Evolutionary conservation across 2,113 vertebrate genomes (phyloP).

Genomic region (Tetrax tetrax): DNA sequence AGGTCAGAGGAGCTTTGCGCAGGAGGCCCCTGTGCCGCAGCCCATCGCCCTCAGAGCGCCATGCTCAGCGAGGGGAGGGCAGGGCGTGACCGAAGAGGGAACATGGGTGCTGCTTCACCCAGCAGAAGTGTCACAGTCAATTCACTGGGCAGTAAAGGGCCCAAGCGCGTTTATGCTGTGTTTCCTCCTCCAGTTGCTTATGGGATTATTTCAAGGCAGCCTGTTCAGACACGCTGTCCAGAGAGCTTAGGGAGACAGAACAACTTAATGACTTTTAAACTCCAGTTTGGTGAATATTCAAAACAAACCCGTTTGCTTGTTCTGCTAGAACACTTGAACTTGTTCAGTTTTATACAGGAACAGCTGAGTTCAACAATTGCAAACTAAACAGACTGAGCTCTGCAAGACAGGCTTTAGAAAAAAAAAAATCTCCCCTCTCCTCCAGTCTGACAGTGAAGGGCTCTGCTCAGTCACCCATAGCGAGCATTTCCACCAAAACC

Average conservation of each 20-base stretch:
- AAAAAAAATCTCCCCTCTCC: background rate
- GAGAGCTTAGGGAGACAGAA: background rate
- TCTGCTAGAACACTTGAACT: background rate
- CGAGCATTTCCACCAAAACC: fast-evolving
- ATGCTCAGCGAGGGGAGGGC: too few relatives aligned
- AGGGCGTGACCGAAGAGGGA: too few relatives aligned
- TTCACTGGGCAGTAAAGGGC: background rate
- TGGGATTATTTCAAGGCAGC: background rate
- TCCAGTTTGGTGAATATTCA: background rate
- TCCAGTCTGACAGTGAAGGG: background rate
- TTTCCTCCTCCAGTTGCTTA: background rate
- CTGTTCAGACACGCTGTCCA: background rate
- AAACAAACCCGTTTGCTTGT: background rate
- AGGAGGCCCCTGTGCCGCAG: too few relatives aligned
- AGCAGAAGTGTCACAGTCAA: background rate
- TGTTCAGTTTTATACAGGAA: background rate
- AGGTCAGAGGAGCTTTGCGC: background rate
- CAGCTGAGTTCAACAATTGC: background rate
- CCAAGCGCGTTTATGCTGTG: fast-evolving
- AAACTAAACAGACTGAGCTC: background rate
- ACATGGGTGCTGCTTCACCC: background rate
- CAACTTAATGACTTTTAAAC: background rate
- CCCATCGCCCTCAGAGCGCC: too few relatives aligned
- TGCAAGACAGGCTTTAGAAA: background rate
- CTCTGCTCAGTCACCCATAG: background rate